Base-by-base conservation (phyloP, 2,797 vertebrate species). In the Coilia nasus region DNA sequence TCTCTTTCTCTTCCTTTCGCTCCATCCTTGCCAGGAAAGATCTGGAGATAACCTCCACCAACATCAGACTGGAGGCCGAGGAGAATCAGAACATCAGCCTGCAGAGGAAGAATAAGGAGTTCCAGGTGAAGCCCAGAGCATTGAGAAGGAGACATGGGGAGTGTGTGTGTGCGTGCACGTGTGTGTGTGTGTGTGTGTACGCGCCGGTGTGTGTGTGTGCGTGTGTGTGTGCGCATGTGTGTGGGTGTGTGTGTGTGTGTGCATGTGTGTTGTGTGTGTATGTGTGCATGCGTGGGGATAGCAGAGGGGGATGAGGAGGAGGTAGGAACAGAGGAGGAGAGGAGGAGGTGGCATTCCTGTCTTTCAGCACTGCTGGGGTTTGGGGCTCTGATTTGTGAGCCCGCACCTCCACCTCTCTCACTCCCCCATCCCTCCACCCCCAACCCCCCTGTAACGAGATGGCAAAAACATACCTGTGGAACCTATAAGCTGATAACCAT, bases 91-190 rank as follows among this genome's bases (percentile, higher is more conserved):
- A 91, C 87, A 87, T 88, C 10, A 93, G 89, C 11, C 91, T 96
- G 67, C 94, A 96, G 91, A 94, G 90, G 90, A 95, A 92, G 89
- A 95, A 84, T 88, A 95, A 93, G 81, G 95, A 96, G 85, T 87
- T 91, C 11, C 94, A 96, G 95, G 96, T 96, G 87, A 92, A 93
- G 83, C 15, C 46, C 14, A 41, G n/a, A 47, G 28, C 28, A 6
- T 23, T n/a, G 19, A 60, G 59, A 23, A n/a, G 19, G 54, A 17
- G 54, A 21, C 21, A 19, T 85, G 89, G 83, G 64, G 86, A 57
- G 84, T 71, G 85, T 83, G 84, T 81, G 89, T 89, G 89, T 86
- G 86, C 81, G 88, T 46, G 87, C 81, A 75, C 85, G 89, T 75
- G 85, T 84, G 87, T 89, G 83, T 31, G 83, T 84, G 46, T 85